phyloP scores from a whole-genome alignment of 1,140 invertebrate genomes.

The Tetramorium simillimum region DNA sequence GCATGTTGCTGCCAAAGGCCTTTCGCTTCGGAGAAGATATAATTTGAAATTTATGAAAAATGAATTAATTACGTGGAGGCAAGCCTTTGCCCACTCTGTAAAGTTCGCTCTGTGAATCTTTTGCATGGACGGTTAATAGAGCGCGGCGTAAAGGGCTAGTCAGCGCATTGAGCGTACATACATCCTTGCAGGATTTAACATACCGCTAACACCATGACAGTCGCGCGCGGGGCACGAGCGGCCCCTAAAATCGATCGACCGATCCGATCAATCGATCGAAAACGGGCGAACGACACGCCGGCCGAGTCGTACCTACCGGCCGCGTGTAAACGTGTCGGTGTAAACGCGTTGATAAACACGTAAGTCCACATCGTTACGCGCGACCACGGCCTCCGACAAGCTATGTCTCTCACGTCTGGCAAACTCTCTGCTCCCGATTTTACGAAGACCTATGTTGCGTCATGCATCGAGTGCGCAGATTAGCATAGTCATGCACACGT shows the following conservation, averaged over 20 bases:
- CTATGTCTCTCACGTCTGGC: constrained; percentile 62
- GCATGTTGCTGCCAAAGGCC: neutral
- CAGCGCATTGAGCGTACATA: neutral
- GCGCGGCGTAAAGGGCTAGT: neutral
- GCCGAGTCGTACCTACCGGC: constrained; percentile 14
- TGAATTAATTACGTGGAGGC: neutral
- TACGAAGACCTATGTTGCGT: constrained; percentile 64
- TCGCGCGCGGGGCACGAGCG: neutral
- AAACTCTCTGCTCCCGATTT: constrained; percentile 69
- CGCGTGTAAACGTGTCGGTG: constrained; percentile 68
- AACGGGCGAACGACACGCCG: constrained; percentile 27
- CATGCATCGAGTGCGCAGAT: constrained; percentile 47
- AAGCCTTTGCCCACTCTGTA: neutral
- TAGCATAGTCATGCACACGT: constrained; percentile 57
- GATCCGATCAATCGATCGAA: constrained; percentile 30
- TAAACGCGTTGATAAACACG: constrained; percentile 75
- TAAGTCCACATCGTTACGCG: constrained; percentile 76
- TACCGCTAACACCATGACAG: constrained; percentile 3
- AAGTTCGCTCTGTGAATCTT: neutral
- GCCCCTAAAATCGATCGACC: constrained; percentile 40
- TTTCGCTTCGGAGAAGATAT: neutral
- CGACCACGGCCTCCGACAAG: constrained; percentile 66
- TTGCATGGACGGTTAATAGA: neutral
- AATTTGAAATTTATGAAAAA: constrained; percentile 20
- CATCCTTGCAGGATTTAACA: constrained; percentile 62